Base-by-base conservation (phyloP, 2,888 invertebrate genomes). In the Cetonia aurata region DNA sequence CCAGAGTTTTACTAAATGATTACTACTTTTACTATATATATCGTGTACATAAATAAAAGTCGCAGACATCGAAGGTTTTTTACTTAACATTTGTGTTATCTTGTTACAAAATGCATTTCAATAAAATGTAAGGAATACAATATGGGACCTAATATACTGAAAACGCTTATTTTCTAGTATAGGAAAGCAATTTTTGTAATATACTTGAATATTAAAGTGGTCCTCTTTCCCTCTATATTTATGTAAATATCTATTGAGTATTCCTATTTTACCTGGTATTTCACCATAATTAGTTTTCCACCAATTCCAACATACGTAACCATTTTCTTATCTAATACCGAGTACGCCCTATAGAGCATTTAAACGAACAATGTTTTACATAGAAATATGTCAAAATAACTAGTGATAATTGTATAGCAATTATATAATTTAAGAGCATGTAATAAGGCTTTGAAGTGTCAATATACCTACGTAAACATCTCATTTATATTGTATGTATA, bases 101-200 rank as follows among this genome's bases (percentile, higher is more conserved):
- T 25, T 25, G 25, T 25, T 25, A 25, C 25, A 25, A 1, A 25
- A 1, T 25, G 25, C 4, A 25, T 25, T 25, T 25, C 25, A 25
- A 25, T 25, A 25, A 25, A 25, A 44, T 12, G 42, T 44, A 44
- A 59, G 3, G 25, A 44, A 62, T 62, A 50, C 31, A 62, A 62
- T 48, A 62, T 62, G 62, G 62, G 62, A 62, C 62, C 62, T 62
- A 50, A 62, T 10, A 48, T 8, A 19, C 59, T 44, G 17, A 25
- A 25, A 42, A 59, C 59, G 44, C 19, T 17, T 59, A 44, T 59
- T 46, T 17, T 59, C 42, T 59, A 44, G 41, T 10, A 17, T 59
- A 55, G 33, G 13, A 12, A 13, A 3, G 10, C n/a, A 25, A 31
- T 53, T 53, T 3, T 25, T 31, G 17, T 3, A 53, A 31, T 25